A percentile compares a stretch with the other conserved stretches of the same genome.
Conservation (phyloP, 2,888 invertebrate species). For the Pyrochroa serraticornis region DNA sequence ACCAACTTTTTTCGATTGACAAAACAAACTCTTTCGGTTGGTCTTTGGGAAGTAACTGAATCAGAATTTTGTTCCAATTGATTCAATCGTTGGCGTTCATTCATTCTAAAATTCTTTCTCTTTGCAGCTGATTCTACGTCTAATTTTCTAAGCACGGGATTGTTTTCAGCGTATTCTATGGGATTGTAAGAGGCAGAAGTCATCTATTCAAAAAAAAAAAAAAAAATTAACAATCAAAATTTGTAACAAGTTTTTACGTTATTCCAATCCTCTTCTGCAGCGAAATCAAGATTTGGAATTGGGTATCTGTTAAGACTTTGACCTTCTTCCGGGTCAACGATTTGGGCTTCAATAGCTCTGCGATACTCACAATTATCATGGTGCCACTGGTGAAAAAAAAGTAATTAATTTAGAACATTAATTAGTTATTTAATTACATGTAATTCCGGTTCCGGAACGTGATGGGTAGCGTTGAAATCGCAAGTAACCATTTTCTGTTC, state of each 20-base stretch:
- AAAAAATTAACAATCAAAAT: neutral
- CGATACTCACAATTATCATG: conserved; percentile 28
- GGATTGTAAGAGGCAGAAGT: conserved; percentile 23
- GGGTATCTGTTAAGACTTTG: conserved; percentile 15
- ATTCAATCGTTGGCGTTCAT: conserved; percentile 9
- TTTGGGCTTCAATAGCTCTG: conserved; percentile 23
- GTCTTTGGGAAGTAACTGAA: too few species aligned
- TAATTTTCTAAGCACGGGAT: neutral
- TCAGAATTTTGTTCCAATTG: too few species aligned
- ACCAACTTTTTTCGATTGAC: too few species aligned
- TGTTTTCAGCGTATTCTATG: conserved; percentile 17
- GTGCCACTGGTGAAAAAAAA: conserved; percentile 29
- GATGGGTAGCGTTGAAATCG: conserved; percentile 63
- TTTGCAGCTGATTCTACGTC: conserved; percentile 1
- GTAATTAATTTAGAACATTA: conserved; percentile 26
- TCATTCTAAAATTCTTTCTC: neutral
- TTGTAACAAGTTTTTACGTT: conserved; percentile 31
- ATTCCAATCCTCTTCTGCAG: conserved; percentile 38
- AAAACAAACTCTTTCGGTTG: too few species aligned
- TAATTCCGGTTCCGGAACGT: conserved; percentile 61
- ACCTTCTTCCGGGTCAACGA: conserved; percentile 7
- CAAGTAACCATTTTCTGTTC: conserved; percentile 58
- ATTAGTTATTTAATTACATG: conserved; percentile 49
- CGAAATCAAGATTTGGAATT: conserved; percentile 11
- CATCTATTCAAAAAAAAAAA: conserved; percentile 10